These are phyloP conservation scores for Odontamblyopus lacepedii DNA, from an alignment of 2,797 vertebrate species.

Conservation along the genomic window DNA sequence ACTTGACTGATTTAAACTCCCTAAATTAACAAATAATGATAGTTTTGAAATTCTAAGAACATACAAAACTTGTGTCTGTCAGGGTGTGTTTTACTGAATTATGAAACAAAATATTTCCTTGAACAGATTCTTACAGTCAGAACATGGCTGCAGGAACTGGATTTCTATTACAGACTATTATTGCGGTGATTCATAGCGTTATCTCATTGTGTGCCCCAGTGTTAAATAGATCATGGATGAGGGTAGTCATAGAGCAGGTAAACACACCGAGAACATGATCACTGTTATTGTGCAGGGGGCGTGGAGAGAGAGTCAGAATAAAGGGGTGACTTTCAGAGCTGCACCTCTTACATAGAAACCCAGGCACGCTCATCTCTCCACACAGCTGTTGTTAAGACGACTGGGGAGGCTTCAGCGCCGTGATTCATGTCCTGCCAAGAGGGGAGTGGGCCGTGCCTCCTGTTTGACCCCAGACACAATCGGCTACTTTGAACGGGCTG, in stretches of 20 bases:
- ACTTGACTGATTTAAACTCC: too few species aligned
- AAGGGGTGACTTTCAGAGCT: slow-evolving; percentile 63
- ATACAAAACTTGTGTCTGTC: too few species aligned
- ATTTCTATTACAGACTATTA: too few species aligned
- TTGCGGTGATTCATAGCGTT: too few species aligned
- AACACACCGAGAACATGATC: slow-evolving; percentile 60
- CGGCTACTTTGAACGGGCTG: slow-evolving; percentile 45
- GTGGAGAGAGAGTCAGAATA: slow-evolving; percentile 9
- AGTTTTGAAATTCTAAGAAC: too few species aligned
- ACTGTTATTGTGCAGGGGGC: slow-evolving; percentile 26
- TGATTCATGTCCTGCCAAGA: slow-evolving; percentile 79
- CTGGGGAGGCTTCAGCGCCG: slow-evolving; percentile 55
- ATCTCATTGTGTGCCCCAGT: slow-evolving; percentile 26
- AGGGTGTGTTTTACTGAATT: too few species aligned
- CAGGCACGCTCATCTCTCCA: slow-evolving; percentile 63
- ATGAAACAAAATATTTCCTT: too few species aligned
- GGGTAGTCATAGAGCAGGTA: slow-evolving; percentile 66
- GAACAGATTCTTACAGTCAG: too few species aligned
- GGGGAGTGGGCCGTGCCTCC: slow-evolving; percentile 66
- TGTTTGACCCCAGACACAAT: slow-evolving; percentile 68
- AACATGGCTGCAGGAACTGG: too few species aligned
- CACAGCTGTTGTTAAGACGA: slow-evolving; percentile 76
- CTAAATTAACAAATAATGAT: too few species aligned
- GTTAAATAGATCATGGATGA: slow-evolving; percentile 58
- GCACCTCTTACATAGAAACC: slow-evolving; percentile 63